phyloP scores from a whole-genome alignment of 1,140 invertebrate genomes.

The Trigoniulus corallinus region DNA sequence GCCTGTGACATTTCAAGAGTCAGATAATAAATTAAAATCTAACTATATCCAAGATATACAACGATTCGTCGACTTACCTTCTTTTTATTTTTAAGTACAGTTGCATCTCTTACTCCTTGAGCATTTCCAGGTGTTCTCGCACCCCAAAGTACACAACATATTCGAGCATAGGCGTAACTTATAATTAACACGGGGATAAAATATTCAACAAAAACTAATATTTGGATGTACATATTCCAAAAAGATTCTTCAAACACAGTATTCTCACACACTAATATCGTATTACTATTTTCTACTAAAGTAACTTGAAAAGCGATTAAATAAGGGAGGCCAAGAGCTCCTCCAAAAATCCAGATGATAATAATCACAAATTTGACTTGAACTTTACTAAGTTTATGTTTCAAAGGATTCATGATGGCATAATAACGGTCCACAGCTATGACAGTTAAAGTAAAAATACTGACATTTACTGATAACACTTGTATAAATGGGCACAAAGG shows the following conservation, averaged over 20 bases:
- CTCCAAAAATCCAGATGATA: not conserved
- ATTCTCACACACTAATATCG: not conserved
- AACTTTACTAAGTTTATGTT: not conserved
- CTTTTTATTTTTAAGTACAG: not conserved
- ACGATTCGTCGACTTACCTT: not conserved
- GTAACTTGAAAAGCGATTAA: not conserved
- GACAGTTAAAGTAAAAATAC: slow-evolving; percentile 61
- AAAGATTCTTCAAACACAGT: not conserved
- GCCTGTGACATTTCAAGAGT: not conserved
- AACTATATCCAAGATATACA: not conserved
- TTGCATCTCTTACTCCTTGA: not conserved
- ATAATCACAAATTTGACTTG: not conserved
- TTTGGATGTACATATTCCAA: not conserved
- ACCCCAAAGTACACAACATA: not conserved
- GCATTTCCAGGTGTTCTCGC: not conserved
- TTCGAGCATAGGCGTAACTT: not conserved
- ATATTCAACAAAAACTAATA: not conserved
- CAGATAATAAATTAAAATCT: not conserved
- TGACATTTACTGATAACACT: slow-evolving; percentile 55
- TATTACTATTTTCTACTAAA: not conserved
- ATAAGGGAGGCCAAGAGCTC: not conserved
- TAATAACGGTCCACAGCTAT: slow-evolving; percentile 56
- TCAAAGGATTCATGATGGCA: not conserved
- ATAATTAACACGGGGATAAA: not conserved
- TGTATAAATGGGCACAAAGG: slow-evolving; percentile 64